A percentile compares a stretch with the other conserved stretches of the same genome.
Evolutionary conservation across 37 sponge, comb jelly and placozoan genomes (phyloP).

Genomic region (Cliona cf. orientalis): DNA sequence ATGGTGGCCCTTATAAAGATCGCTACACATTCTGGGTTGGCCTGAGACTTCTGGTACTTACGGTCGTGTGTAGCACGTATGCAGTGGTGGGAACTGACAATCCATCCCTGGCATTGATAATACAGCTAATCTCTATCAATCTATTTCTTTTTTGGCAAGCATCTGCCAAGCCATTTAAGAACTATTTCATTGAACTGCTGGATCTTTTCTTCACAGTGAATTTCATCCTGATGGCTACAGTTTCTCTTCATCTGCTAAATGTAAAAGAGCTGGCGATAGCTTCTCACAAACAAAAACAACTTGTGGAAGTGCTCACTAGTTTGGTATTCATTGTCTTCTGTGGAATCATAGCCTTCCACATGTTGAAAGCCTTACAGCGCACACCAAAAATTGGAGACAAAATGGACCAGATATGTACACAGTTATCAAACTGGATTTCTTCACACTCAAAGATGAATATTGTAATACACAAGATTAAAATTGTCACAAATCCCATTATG

Average conservation of each 20-base stretch:
- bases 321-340: no score
- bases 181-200: not conserved
- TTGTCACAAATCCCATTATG: no score
- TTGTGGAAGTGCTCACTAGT: no score
- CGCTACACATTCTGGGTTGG: constrained; percentile 56
- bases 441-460: no score
- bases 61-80: constrained; percentile 18
- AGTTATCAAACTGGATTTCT: no score
- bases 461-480: no score
- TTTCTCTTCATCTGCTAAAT: not conserved
- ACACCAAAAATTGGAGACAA: no score
- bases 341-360: no score
- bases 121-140: constrained; percentile 8
- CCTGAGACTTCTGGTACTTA: constrained; percentile 8
- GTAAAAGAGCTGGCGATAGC: no score
- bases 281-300: no score
- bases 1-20: constrained; percentile 46
- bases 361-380: no score
- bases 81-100: not conserved
- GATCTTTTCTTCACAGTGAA: constrained; percentile 38
- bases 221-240: constrained; percentile 5
- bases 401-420: no score
- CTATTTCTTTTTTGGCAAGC: constrained; percentile 22
- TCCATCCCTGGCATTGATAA: not conserved
- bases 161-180: constrained; percentile 44